Evolutionary conservation across 2,113 vertebrate genomes (phyloP).

Genomic region (Hypanus sabinus): DNA sequence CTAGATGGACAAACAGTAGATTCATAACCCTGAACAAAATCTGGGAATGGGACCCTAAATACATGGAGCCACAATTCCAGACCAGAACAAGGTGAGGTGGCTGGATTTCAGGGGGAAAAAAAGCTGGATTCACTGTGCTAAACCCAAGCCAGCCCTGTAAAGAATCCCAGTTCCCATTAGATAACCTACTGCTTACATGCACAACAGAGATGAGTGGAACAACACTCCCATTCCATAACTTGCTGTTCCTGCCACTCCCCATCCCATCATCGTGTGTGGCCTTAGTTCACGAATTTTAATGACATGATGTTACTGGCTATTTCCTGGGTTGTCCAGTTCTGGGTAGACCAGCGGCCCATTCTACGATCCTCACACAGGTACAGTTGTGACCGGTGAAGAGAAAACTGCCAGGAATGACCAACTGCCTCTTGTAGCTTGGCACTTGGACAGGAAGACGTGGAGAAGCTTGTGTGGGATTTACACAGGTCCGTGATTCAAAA

Average conservation of each 20-base stretch:
- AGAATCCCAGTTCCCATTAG: not conserved
- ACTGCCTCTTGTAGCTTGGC: conserved; percentile 38
- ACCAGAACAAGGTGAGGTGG: not conserved
- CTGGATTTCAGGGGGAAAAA: not conserved
- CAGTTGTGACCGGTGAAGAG: not conserved
- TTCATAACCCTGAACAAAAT: not conserved
- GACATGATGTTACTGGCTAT: not conserved
- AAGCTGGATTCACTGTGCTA: not conserved
- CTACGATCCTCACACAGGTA: not conserved
- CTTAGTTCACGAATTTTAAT: conserved; percentile 5
- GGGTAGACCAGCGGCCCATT: not conserved
- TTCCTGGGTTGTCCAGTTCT: not conserved
- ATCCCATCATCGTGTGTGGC: not conserved
- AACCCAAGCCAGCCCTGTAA: not conserved
- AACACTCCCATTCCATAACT: not conserved
- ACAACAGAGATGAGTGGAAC: not conserved
- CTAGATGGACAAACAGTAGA: not conserved
- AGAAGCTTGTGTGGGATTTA: not conserved
- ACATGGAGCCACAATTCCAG: not conserved
- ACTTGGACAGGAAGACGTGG: not conserved
- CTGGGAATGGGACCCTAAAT: not conserved
- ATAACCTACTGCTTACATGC: not conserved
- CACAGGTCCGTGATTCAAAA: conserved; percentile 21
- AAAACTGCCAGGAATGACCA: conserved; percentile 13
- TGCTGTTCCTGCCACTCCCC: not conserved